Evolutionary conservation across 2,888 invertebrate species (phyloP), one percentile per base, ranked within the genome.

Genomic region (Drosophila kambysellisi): DNA sequence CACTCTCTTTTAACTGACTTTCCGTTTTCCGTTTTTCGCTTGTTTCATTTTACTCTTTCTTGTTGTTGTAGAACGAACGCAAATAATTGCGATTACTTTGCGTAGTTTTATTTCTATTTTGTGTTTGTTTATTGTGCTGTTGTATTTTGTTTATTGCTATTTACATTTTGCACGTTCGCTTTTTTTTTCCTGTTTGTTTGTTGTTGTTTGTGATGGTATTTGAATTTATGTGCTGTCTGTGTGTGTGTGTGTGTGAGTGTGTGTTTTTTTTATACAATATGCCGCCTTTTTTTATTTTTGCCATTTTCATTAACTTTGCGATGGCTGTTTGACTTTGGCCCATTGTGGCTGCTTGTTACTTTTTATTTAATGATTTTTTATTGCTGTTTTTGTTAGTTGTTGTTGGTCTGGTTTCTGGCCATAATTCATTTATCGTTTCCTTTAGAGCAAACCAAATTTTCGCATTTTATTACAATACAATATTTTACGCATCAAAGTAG

Each of bases 401-500:
- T 60, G 53, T 58, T 76, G 66, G 51, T 66, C 53, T 72, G 73
- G 62, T 60, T 74, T 70, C 70, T 51, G 61, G 60, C 52, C 73
- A 82, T 82, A 66, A 76, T 64, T 80, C 73, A 80, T 81, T 81
- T 80, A 73, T 83, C 67, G 65, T 70, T 74, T 64, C 25, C 60
- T 41, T 58, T 54, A 39, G 12, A 48, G 57, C 57, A 71, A 46
- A 51, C 41, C 71, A 48, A 82, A 59, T 33, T 50, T 41, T 50
- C 6, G 15, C 58, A 54, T 46, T 68, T 61, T 53, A 74, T 69
- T 46, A 41, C 74, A 64, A 61, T 61, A 29, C 70, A 56, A 75
- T 61, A 75, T 74, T 74, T 74, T 62, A 54, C 37, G 46, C 54
- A 74, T 61, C 74, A 72, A 73, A 58, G 12, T 20, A 12, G 50